Evolutionary conservation across 2,113 vertebrate species (phyloP).

Genomic region (Cardinalis cardinalis): DNA sequence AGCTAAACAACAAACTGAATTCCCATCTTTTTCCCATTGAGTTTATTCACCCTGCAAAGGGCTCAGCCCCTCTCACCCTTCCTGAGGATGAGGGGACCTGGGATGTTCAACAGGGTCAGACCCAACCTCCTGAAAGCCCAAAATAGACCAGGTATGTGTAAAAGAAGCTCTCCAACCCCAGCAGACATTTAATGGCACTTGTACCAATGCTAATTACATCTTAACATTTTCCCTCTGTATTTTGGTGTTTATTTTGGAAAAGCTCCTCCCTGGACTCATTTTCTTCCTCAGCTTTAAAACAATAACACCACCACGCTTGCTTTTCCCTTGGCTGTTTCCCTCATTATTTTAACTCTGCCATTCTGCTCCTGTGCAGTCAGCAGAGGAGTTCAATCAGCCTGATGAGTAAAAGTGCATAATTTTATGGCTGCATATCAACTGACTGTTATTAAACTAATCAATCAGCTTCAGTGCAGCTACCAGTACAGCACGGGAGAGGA

Average conservation of each 20-base stretch:
- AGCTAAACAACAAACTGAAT: background rate
- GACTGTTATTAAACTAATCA: conserved; percentile 69
- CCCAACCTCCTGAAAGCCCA: background rate
- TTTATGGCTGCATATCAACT: conserved; percentile 68
- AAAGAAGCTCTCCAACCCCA: background rate
- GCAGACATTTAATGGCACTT: conserved; percentile 8
- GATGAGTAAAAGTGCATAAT: conserved; percentile 68
- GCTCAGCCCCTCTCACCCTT: background rate
- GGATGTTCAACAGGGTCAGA: background rate
- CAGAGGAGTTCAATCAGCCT: conserved; percentile 67
- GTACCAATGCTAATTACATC: conserved; percentile 42
- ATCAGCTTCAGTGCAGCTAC: conserved; percentile 60
- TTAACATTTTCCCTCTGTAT: conserved; percentile 54
- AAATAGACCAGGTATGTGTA: background rate
- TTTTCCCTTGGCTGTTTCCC: conserved; percentile 53
- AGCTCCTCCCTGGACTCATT: conserved; percentile 51
- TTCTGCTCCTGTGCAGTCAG: conserved; percentile 57
- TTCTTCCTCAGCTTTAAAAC: conserved; percentile 55
- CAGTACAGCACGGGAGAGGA: background rate
- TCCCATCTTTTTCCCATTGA: background rate
- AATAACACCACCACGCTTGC: background rate
- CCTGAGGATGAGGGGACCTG: accelerated
- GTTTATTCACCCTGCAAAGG: background rate
- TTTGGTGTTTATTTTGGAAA: conserved; percentile 62
- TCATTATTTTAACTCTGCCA: conserved; percentile 48